phyloP scores from a whole-genome alignment of 2,888 invertebrate genomes.

The Helobdella robusta region DNA sequence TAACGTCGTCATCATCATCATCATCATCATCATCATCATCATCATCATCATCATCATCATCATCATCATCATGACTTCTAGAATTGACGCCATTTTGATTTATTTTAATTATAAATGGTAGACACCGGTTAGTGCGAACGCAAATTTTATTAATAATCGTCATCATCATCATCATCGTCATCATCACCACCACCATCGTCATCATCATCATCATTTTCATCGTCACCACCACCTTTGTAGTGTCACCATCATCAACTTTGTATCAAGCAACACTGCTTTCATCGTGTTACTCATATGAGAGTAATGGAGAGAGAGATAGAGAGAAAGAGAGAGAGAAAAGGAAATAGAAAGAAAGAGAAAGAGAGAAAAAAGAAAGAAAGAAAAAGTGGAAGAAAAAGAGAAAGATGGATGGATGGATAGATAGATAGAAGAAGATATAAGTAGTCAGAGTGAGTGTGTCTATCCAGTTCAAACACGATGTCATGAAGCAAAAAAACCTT shows the following conservation, averaged over 20 bases:
- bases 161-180: constrained; percentile 14
- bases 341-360: too few relatives aligned
- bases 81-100: too few relatives aligned
- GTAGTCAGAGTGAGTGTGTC: neutral
- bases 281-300: too few relatives aligned
- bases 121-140: too few relatives aligned
- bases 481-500: neutral
- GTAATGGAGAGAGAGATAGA: too few relatives aligned
- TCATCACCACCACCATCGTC: constrained; percentile 18
- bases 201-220: constrained; percentile 8
- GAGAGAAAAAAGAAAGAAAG: neutral
- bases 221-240: neutral
- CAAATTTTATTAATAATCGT: too few relatives aligned
- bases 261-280: too few relatives aligned
- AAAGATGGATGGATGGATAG: neutral
- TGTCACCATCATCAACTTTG: neutral
- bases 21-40: constrained; percentile 22
- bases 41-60: constrained; percentile 20
- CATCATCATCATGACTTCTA: constrained; percentile 22
- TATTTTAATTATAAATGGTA: too few relatives aligned
- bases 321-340: too few relatives aligned
- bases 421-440: too few relatives aligned
- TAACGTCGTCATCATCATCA: constrained; percentile 13
- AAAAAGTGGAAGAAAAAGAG: neutral
- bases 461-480: neutral